A percentile compares a stretch with the other conserved stretches of the same genome.
These are phyloP conservation scores for Drosophila falleni DNA, from an alignment of 2,888 invertebrate species.

Conservation along the genomic window DNA sequence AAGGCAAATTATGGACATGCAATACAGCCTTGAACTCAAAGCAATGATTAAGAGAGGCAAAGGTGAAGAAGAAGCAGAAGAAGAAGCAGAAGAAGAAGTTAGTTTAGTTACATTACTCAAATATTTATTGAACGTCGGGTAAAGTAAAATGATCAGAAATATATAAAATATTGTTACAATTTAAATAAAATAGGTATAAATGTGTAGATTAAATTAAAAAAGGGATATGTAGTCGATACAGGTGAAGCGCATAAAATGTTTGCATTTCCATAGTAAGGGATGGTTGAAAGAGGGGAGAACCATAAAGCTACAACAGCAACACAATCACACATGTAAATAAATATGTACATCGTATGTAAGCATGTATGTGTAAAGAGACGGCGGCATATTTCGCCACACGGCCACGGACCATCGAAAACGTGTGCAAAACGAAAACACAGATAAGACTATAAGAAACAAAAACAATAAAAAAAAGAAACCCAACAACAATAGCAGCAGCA, in stretches of 20 bases:
- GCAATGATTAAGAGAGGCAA: constrained; percentile 23
- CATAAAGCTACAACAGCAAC: neutral
- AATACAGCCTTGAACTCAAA: constrained; percentile 22
- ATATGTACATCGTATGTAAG: neutral
- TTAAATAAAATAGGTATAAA: no score
- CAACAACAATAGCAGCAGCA: constrained; percentile 13
- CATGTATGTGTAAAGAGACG: neutral
- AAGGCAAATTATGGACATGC: constrained; percentile 14
- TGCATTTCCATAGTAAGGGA: constrained; percentile 35
- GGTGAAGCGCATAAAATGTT: constrained; percentile 55
- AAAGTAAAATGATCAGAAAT: no score
- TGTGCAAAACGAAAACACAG: constrained; percentile 76
- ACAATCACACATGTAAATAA: constrained; percentile 4
- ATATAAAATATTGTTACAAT: no score
- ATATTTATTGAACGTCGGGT: no score
- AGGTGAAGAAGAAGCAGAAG: constrained; percentile 1
- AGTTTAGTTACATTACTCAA: no score
- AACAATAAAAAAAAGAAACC: constrained; percentile 33
- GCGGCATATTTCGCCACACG: constrained; percentile 57
- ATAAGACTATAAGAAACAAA: constrained; percentile 58
- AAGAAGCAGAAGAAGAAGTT: neutral
- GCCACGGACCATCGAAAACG: constrained; percentile 65
- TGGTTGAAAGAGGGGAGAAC: neutral
- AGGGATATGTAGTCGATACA: constrained; percentile 12
- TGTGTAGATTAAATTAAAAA: no score